phyloP scores from a whole-genome alignment of 2,797 vertebrate genomes.

The Gouania willdenowi region DNA sequence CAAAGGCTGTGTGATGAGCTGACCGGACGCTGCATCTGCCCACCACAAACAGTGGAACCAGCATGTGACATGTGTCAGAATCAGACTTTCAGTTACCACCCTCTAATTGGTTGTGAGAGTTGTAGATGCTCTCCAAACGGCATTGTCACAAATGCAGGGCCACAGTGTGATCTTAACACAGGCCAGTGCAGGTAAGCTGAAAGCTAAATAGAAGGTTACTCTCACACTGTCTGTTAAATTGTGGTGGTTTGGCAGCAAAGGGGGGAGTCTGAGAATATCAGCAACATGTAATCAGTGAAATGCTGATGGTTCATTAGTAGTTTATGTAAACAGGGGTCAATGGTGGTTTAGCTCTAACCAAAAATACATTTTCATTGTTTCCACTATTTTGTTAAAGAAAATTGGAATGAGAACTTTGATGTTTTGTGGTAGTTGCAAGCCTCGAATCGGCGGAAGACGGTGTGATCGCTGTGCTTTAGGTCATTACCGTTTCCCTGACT shows the following conservation, averaged over 20 bases:
- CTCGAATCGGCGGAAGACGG: conserved; percentile 78
- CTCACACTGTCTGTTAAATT: too few species aligned
- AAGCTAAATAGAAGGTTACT: background rate
- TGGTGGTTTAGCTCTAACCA: too few species aligned
- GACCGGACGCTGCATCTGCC: conserved; percentile 87
- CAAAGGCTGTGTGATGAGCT: conserved; percentile 83
- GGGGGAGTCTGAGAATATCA: too few species aligned
- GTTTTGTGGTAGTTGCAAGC: conserved; percentile 89
- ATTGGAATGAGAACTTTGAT: too few species aligned
- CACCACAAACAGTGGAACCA: conserved; percentile 83
- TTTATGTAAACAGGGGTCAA: too few species aligned
- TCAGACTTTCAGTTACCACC: conserved; percentile 85
- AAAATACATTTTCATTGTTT: too few species aligned
- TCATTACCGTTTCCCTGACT: conserved; percentile 83
- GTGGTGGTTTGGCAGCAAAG: too few species aligned
- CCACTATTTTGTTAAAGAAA: too few species aligned
- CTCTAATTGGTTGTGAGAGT: conserved; percentile 82
- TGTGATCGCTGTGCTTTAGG: conserved; percentile 86
- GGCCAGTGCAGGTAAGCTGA: conserved; percentile 90
- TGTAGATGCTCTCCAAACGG: conserved; percentile 85
- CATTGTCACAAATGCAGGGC: conserved; percentile 25
- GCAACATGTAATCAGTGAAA: too few species aligned
- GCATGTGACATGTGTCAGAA: conserved; percentile 80
- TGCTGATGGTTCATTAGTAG: too few species aligned
- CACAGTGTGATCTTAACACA: conserved; percentile 73